Evolutionary conservation across 1,140 invertebrate species (phyloP).

Genomic region (Drosophila ironensis): DNA sequence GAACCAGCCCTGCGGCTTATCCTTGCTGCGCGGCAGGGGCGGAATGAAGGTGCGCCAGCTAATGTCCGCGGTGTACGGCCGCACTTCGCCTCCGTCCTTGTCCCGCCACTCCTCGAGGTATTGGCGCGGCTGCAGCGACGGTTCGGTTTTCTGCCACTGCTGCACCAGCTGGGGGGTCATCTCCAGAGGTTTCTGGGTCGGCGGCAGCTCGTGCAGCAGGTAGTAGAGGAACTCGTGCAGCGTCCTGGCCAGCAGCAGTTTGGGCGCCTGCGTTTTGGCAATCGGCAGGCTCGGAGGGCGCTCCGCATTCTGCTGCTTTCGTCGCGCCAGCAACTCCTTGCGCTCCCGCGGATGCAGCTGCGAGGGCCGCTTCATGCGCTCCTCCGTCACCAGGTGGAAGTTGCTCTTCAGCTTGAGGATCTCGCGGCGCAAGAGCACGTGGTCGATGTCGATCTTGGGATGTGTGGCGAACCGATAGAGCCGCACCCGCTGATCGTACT

Average conservation of each 20-base stretch:
- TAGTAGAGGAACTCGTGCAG: constrained; percentile 89
- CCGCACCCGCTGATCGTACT: constrained; percentile 47
- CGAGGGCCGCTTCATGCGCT: constrained; percentile 11
- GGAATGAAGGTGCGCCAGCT: constrained; percentile 90
- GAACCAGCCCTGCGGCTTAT: constrained; percentile 88
- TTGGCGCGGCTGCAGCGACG: constrained; percentile 41
- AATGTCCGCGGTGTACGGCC: constrained; percentile 83
- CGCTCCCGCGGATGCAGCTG: constrained; percentile 2
- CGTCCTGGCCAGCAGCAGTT: constrained; percentile 86
- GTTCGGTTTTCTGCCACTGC: constrained; percentile 80
- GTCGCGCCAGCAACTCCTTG: constrained; percentile 10
- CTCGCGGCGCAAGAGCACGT: constrained; percentile 49
- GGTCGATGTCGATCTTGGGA: constrained; percentile 62
- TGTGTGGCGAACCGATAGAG: constrained; percentile 63
- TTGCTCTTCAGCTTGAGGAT: constrained; percentile 65
- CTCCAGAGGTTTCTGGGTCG: constrained; percentile 65
- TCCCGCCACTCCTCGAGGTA: constrained; percentile 80
- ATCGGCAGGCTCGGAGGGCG: not conserved
- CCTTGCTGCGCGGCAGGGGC: constrained; percentile 85
- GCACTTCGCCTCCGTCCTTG: constrained; percentile 49
- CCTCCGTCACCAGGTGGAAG: constrained; percentile 50
- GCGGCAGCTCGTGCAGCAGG: constrained; percentile 85
- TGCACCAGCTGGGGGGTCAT: constrained; percentile 81
- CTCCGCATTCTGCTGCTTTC: constrained; percentile 7
- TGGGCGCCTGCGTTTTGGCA: constrained; percentile 82